A percentile compares a stretch with the other conserved stretches of the same genome.
phyloP scores from a whole-genome alignment of 2,888 invertebrate genomes.

The Caenorhabditis panamensis region DNA sequence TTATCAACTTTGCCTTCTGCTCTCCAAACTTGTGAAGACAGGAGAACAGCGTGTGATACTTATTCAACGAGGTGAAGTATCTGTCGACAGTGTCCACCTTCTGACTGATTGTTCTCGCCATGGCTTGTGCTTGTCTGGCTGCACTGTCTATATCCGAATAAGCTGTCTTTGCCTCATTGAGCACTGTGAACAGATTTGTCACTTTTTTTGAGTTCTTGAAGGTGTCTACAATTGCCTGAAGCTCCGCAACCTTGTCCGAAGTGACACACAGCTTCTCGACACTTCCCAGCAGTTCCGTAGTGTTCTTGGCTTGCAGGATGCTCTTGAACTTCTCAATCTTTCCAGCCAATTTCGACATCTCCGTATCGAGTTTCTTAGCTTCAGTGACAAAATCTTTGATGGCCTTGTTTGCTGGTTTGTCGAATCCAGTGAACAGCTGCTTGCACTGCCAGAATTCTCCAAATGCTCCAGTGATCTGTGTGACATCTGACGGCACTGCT shows the following conservation, averaged over 20 bases:
- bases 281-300: background rate
- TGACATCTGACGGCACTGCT: too few species aligned
- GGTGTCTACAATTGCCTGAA: background rate
- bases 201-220: background rate
- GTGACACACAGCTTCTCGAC: background rate
- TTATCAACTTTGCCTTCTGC: background rate
- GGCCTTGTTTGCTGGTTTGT: too few species aligned
- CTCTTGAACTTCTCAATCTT: too few species aligned
- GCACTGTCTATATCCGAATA: too few species aligned
- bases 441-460: too few species aligned
- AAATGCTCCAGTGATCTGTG: too few species aligned
- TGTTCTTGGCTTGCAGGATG: background rate
- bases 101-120: background rate
- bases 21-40: background rate
- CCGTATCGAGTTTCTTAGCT: too few species aligned
- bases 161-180: background rate
- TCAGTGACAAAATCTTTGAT: too few species aligned
- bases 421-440: too few species aligned
- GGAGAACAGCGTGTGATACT: background rate
- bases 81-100: background rate
- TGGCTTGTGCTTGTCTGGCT: too few species aligned
- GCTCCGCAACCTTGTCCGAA: background rate
- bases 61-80: background rate
- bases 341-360: too few species aligned
- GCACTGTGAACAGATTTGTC: background rate